These are phyloP conservation scores for Prochilodus magdalenae DNA, from an alignment of 2,113 vertebrate species.

Conservation along the genomic window DNA sequence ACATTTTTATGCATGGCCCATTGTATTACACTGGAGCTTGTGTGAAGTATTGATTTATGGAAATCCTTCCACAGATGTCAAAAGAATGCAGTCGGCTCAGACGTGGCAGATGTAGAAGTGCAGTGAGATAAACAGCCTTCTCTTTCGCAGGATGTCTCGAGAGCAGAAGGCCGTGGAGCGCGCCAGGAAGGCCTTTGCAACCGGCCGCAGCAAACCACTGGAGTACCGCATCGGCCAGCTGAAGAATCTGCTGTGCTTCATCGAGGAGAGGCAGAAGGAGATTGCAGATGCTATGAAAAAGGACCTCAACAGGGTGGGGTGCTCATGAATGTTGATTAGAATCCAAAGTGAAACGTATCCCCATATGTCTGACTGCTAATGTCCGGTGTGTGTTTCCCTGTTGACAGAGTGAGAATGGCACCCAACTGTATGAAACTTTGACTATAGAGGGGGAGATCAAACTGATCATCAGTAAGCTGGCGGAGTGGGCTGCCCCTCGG, in stretches of 20 bases:
- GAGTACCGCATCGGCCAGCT: conserved; percentile 85
- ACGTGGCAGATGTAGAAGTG: conserved; percentile 19
- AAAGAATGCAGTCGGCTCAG: background rate
- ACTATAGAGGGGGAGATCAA: conserved; percentile 78
- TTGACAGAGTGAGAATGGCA: conserved; percentile 71
- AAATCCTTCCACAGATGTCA: background rate
- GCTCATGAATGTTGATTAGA: too few species aligned
- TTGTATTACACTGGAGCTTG: too few species aligned
- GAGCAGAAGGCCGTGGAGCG: conserved; percentile 74
- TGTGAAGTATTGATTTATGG: background rate
- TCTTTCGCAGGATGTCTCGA: conserved; percentile 72
- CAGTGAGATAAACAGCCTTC: conserved; percentile 19
- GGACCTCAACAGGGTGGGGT: conserved; percentile 85
- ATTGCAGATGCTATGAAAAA: conserved; percentile 80
- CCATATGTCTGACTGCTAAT: background rate
- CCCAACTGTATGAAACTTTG: conserved; percentile 79
- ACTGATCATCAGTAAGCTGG: conserved; percentile 75
- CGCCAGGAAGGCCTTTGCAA: conserved; percentile 82
- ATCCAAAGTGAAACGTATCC: background rate
- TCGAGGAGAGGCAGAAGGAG: conserved; percentile 77
- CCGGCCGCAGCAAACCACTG: conserved; percentile 77
- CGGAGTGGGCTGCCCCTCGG: conserved; percentile 82
- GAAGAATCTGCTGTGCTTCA: conserved; percentile 79
- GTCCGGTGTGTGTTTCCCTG: background rate
- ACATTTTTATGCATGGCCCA: too few species aligned